Conservation (phyloP, 2,888 invertebrate genomes). For the Eutolmus rufibarbis region DNA sequence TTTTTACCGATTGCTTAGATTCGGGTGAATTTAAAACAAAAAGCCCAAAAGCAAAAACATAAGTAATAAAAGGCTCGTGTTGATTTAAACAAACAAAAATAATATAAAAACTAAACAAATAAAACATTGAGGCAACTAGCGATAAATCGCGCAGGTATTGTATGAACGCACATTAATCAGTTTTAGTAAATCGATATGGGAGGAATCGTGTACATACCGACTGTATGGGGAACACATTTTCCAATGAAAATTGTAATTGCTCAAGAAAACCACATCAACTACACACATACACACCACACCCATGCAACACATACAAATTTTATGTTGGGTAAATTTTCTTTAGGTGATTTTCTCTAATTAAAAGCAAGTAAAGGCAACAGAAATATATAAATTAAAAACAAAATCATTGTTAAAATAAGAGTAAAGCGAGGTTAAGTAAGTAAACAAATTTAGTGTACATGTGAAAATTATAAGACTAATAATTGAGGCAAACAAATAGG, state of each 20-base stretch:
- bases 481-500: slow-evolving; percentile 44
- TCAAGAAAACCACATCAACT: neutral
- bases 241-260: neutral
- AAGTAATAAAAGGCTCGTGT: slow-evolving; percentile 37
- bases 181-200: neutral
- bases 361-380: neutral
- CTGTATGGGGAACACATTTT: neutral
- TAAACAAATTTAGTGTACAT: slow-evolving; percentile 45
- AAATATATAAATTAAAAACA: neutral
- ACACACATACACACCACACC: neutral
- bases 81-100: slow-evolving; percentile 31
- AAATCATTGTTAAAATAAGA: neutral
- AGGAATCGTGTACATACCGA: neutral
- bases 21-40: slow-evolving; percentile 16
- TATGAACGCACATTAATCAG: slow-evolving; percentile 21
- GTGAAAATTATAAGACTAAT: slow-evolving; percentile 37
- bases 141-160: slow-evolving; percentile 11
- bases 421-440: slow-evolving; percentile 26
- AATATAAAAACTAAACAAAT: neutral
- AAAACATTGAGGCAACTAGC: slow-evolving; percentile 30
- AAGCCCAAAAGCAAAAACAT: neutral
- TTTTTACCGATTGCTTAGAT: slow-evolving; percentile 20
- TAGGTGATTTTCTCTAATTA: slow-evolving; percentile 9
- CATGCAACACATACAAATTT: neutral
- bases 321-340: slow-evolving; percentile 1